Conservation (phyloP, 2,797 vertebrate genomes). For the Poeciliopsis paucimaculata region DNA sequence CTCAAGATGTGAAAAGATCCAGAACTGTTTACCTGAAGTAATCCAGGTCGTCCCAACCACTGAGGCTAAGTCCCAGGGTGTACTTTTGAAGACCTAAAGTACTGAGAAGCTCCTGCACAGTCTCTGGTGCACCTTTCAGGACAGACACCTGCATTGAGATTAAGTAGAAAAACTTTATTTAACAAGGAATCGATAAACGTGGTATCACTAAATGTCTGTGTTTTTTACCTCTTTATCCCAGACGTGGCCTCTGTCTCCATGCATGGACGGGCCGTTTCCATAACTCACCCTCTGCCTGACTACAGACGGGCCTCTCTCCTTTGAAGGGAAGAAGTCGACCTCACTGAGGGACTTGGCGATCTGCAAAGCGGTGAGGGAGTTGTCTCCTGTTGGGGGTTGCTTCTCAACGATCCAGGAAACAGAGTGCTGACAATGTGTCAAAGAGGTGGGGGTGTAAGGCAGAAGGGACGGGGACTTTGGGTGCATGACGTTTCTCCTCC, state of each 20-base stretch:
- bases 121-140: slow-evolving; percentile 80
- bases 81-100: slow-evolving; percentile 83
- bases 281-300: slow-evolving; percentile 59
- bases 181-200: neutral
- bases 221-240: slow-evolving; percentile 80
- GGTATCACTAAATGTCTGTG: neutral
- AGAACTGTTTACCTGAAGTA: slow-evolving; percentile 81
- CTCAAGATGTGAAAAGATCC: neutral
- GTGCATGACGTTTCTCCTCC: slow-evolving; percentile 52
- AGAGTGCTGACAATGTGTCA: slow-evolving; percentile 46
- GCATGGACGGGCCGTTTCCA: slow-evolving; percentile 66
- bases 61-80: slow-evolving; percentile 81
- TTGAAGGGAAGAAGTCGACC: slow-evolving; percentile 80
- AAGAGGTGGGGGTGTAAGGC: slow-evolving; percentile 64
- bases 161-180: slow-evolving; percentile 23
- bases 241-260: slow-evolving; percentile 62
- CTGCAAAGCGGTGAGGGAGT: slow-evolving; percentile 85
- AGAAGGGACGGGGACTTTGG: slow-evolving; percentile 62
- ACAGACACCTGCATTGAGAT: slow-evolving; percentile 71
- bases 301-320: slow-evolving; percentile 50
- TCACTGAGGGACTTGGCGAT: slow-evolving; percentile 86
- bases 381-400: slow-evolving; percentile 73
- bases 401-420: slow-evolving; percentile 72
- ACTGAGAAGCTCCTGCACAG: slow-evolving; percentile 81
- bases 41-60: slow-evolving; percentile 86